Conservation (phyloP, 1,140 invertebrate species). For the Brachionus sp. region DNA sequence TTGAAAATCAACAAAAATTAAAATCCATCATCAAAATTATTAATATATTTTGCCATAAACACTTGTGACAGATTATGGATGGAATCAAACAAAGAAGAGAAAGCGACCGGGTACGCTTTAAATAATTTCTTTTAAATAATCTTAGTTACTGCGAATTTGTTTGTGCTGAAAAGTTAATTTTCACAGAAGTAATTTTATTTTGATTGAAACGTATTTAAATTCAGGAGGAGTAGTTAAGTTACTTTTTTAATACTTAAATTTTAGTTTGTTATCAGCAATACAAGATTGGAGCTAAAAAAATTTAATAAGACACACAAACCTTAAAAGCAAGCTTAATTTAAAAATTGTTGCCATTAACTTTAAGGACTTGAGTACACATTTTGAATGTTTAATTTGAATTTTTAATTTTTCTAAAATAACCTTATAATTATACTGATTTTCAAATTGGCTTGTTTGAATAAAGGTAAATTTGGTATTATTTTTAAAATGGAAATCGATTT, state of each 20-base stretch:
- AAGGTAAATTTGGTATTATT: not conserved
- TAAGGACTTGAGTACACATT: not conserved
- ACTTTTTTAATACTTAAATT: not conserved
- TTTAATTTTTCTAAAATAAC: not conserved
- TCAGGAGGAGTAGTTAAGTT: not conserved
- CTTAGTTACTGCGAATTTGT: constrained; percentile 34
- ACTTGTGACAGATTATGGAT: not conserved
- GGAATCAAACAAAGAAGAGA: not conserved
- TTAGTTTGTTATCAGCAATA: not conserved
- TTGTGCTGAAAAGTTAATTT: constrained; percentile 16
- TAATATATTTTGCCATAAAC: not conserved
- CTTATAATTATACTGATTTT: not conserved
- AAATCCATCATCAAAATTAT: not conserved
- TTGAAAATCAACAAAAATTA: not conserved
- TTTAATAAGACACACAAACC: not conserved
- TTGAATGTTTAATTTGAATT: not conserved
- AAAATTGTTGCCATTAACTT: constrained; percentile 30
- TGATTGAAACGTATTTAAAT: not conserved
- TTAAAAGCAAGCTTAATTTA: not conserved
- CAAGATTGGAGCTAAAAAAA: not conserved
- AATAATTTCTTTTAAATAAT: constrained; percentile 15
- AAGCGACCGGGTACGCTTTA: not conserved
- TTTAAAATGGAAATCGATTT: not conserved
- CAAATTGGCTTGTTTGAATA: not conserved
- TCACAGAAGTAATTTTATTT: constrained; percentile 4